These are phyloP conservation scores for Proales similis DNA, from an alignment of 1,140 invertebrate species.

Conservation along the genomic window DNA sequence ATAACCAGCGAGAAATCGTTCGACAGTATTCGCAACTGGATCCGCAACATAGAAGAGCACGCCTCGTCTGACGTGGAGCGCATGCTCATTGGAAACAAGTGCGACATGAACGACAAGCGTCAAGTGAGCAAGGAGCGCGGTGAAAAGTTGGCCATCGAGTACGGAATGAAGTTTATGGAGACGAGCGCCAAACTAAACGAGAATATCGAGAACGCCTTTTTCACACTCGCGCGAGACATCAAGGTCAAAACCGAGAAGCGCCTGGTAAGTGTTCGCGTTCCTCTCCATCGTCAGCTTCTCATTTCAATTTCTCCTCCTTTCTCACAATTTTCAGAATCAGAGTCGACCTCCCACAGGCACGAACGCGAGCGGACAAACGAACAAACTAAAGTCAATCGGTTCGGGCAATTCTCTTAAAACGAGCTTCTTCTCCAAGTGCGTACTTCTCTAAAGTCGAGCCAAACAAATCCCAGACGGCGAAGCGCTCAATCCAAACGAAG, in stretches of 20 bases:
- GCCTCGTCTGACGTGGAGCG: slow-evolving; percentile 99
- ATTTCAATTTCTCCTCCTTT: background rate
- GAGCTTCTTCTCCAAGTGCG: slow-evolving; percentile 24
- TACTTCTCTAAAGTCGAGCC: slow-evolving; percentile 36
- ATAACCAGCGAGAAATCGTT: slow-evolving; percentile 80
- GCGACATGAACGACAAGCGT: slow-evolving; percentile 95
- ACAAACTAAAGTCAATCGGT: slow-evolving; percentile 2
- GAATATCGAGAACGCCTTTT: slow-evolving; percentile 41
- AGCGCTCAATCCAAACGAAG: too few relatives aligned
- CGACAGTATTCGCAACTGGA: slow-evolving; percentile 97
- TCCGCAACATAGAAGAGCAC: slow-evolving; percentile 96
- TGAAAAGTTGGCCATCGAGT: slow-evolving; percentile 85
- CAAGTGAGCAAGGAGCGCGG: slow-evolving; percentile 81
- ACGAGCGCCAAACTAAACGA: slow-evolving; percentile 93
- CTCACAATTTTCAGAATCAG: slow-evolving; percentile 33
- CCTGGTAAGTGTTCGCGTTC: slow-evolving; percentile 9
- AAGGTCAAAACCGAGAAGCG: slow-evolving; percentile 31
- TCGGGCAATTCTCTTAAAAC: background rate
- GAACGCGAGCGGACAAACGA: background rate
- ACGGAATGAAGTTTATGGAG: slow-evolving; percentile 95
- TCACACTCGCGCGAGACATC: slow-evolving; percentile 62
- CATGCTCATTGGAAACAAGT: slow-evolving; percentile 99
- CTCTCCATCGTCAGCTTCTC: background rate
- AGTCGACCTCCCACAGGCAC: background rate
- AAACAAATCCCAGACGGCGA: too few relatives aligned